Evolutionary conservation across 1,140 invertebrate species (phyloP).

Genomic region (Rhagoletis pomonella): DNA sequence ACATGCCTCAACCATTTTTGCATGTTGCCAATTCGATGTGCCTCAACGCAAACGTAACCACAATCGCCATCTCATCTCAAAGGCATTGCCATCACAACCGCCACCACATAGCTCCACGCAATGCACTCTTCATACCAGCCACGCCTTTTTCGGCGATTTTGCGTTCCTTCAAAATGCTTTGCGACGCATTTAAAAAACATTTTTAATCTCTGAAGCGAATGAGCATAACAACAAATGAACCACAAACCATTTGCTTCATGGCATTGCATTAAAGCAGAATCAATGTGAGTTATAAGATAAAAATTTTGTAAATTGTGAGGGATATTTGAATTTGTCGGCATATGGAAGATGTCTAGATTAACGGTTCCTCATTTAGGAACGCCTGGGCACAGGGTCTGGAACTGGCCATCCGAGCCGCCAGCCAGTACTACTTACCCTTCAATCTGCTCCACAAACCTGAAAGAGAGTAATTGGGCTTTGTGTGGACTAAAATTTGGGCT

Average conservation of each 20-base stretch:
- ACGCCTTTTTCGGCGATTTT: constrained; percentile 13
- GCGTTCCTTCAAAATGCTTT: constrained; percentile 9
- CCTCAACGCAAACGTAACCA: neutral
- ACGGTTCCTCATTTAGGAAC: too few relatives aligned
- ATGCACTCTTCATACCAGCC: neutral
- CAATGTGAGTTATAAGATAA: too few relatives aligned
- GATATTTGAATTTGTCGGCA: too few relatives aligned
- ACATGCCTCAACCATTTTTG: constrained; percentile 41
- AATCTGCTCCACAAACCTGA: too few relatives aligned
- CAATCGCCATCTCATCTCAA: constrained; percentile 13
- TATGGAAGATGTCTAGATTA: too few relatives aligned
- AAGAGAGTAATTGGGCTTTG: too few relatives aligned
- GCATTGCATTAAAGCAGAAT: neutral
- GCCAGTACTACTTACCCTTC: too few relatives aligned
- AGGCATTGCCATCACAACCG: neutral
- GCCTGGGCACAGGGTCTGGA: too few relatives aligned
- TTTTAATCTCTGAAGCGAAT: constrained; percentile 24
- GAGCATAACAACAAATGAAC: constrained; percentile 16
- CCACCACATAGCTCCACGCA: neutral
- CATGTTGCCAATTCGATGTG: constrained; percentile 21
- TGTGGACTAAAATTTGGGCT: too few relatives aligned
- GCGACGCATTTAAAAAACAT: constrained; percentile 24
- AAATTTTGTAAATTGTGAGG: too few relatives aligned
- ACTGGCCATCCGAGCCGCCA: too few relatives aligned
- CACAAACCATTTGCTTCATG: neutral